These are phyloP conservation scores for Corythornis cristatus DNA, from an alignment of 2,113 vertebrate species.

Conservation along the genomic window DNA sequence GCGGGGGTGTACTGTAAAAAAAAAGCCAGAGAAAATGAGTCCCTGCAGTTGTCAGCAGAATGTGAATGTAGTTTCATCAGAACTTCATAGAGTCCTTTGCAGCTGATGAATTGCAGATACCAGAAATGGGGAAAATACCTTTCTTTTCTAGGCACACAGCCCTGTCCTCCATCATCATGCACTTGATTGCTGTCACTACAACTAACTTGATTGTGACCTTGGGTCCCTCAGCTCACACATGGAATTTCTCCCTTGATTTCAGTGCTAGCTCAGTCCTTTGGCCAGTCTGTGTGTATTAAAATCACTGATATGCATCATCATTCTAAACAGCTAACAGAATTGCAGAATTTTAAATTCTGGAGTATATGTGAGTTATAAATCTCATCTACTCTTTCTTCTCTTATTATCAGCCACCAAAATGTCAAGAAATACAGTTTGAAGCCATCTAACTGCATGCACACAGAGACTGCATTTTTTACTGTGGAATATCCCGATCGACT, in stretches of 20 bases:
- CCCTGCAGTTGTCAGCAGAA: neutral
- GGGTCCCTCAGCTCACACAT: neutral
- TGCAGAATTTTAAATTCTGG: neutral
- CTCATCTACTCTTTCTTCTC: neutral
- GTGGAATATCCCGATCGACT: neutral
- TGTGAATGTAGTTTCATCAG: neutral
- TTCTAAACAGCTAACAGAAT: neutral
- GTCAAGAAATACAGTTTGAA: slow-evolving; percentile 19
- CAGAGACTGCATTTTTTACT: neutral
- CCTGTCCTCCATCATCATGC: neutral
- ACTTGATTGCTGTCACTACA: neutral
- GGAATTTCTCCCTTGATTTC: neutral
- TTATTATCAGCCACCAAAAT: slow-evolving; percentile 33
- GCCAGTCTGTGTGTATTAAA: neutral
- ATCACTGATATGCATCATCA: neutral
- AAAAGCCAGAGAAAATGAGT: neutral
- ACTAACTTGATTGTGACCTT: neutral
- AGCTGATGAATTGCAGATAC: neutral
- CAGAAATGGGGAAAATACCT: neutral
- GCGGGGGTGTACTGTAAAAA: neutral
- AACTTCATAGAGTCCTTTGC: neutral
- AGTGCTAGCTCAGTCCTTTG: neutral
- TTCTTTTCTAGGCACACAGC: neutral
- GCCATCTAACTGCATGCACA: neutral
- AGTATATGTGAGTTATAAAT: neutral